Base-by-base conservation (phyloP, 2,797 vertebrate genomes). In the Xiphorhynchus erythropygius region DNA sequence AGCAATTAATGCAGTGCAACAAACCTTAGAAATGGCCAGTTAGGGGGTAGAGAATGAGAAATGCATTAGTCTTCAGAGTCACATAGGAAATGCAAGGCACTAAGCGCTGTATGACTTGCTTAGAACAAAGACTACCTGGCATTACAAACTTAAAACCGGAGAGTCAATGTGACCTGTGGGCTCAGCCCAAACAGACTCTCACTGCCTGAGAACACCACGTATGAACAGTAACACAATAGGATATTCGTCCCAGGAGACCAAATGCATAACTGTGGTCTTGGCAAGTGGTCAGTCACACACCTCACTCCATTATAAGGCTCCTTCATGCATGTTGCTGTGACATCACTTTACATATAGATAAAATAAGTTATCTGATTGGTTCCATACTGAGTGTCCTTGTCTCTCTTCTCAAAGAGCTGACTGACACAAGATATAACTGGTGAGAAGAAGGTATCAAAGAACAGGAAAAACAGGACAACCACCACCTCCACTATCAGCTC, bases 231-330 rank as follows among this genome's bases (percentile, higher is more conserved):
- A 37, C 62, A 57, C 41, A 68, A 35, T 0, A 9, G 11, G 11
- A n/a, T 30, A 21, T 74, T 46, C 86, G 32, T 52, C 46, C 35
- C 37, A 56, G 17, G 37, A 85, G 22, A 18, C 18, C 35, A 84
- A 37, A 10, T 0, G 1, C 28, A 3, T 10, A 62, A 46, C 15
- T 2, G 0, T 0, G 0, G 35, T n/a, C 42, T 62, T 57, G 42
- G 24, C 2, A 7, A 13, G 27, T 13, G 30, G 27, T 69, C 9
- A 13, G 14, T 47, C 57, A 62, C 5, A 27, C 30, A n/a, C 21
- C n/a, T 73, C 60, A 42, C 5, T 2, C 16, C 14, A 1, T 46
- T 44, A 4, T 25, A 4, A 3, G 24, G 13, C 18, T 69, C 32
- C 33, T 62, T 25, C 27, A 10, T 6, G 9, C 8, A 1, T 4